Base-by-base conservation (phyloP, 1,140 invertebrate genomes). In the Drosophila nigromelanica region DNA sequence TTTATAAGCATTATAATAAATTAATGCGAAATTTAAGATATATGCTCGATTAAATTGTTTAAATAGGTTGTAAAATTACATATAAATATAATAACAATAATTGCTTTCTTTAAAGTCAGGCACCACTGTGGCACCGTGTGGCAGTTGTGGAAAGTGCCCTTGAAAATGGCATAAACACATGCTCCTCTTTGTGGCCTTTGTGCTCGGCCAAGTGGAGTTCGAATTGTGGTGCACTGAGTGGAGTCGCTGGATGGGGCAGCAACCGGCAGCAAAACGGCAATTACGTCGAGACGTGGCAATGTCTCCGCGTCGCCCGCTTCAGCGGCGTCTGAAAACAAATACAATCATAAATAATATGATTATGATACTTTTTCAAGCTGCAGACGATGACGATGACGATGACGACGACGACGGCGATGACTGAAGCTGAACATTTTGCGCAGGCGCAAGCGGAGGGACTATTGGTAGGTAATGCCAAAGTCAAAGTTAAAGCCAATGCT, bases 271-370 rank as follows among this genome's bases (percentile, higher is more conserved):
- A 35, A 35, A 35, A 35, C 33, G 33, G 8, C 33, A 73, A 73
- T 62, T 68, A 68, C 70, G 61, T 54, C 39, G 54, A 33, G 62
- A 66, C 62, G 62, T 59, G 60, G 51, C 62, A 64, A 64, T 56
- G 60, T 62, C 67, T 48, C 59, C 33, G 33, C 45, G 24, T 62
- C 39, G 42, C 39, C 50, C 42, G 10, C n/a, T 61, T 30, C 42
- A 35, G 48, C 61, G 50, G 51, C 62, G 63, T 60, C 55, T 68
- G 79, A 80, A 78, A 81, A 76, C 81, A 81, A 81, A 86, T 87
- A 81, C 78, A 81, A 87, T 86, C 82, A 81, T 86, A 86, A 86
- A 86, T 81, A 86, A 86, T 87, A 81, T 82, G 82, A 86, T 86
- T 86, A 86, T 86, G 82, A 86, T 86, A 78, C 75, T 78, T 77